Percentiles rank a stretch among this genome's conserved stretches.
Evolutionary conservation across 2,888 invertebrate genomes (phyloP).

Genomic region (Ornithoptera alexandrae): DNA sequence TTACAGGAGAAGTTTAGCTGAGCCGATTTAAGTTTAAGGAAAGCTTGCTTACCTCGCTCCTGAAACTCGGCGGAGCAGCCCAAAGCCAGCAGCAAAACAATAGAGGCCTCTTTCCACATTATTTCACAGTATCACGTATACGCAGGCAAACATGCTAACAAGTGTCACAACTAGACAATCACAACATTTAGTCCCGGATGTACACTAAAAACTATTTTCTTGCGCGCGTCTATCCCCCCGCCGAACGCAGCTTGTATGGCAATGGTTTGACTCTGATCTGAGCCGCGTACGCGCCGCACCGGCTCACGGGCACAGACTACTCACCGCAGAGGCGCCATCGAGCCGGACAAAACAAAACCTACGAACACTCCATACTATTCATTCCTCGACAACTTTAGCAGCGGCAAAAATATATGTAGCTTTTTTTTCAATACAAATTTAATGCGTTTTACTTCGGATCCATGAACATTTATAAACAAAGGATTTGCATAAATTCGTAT

Average conservation of each 20-base stretch:
- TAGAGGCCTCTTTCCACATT: slow-evolving; percentile 55
- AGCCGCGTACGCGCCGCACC: slow-evolving; percentile 50
- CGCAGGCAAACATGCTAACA: slow-evolving; percentile 54
- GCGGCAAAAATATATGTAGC: too few species aligned
- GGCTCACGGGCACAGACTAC: slow-evolving; percentile 41
- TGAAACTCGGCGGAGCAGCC: slow-evolving; percentile 58
- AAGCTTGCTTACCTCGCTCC: slow-evolving; percentile 62
- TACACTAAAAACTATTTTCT: slow-evolving; percentile 30
- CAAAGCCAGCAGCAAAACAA: slow-evolving; percentile 43
- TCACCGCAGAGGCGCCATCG: slow-evolving; percentile 29
- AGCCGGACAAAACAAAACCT: too few species aligned
- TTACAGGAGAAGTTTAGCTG: too few species aligned
- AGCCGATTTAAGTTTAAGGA: slow-evolving; percentile 29
- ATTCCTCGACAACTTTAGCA: too few species aligned
- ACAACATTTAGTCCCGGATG: slow-evolving; percentile 39
- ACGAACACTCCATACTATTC: too few species aligned
- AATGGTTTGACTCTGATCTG: slow-evolving; percentile 31
- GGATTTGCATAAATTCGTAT: too few species aligned
- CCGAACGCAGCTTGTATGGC: slow-evolving; percentile 58
- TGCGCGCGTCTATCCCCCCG: slow-evolving; percentile 55
- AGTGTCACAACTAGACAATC: slow-evolving; percentile 45
- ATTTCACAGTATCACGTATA: slow-evolving; percentile 56
- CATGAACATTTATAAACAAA: too few species aligned
- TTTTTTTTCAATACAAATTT: too few species aligned
- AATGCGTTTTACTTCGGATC: too few species aligned